These are phyloP conservation scores for Acanthiza pusilla DNA, from an alignment of 2,797 vertebrate genomes.

Conservation along the genomic window DNA sequence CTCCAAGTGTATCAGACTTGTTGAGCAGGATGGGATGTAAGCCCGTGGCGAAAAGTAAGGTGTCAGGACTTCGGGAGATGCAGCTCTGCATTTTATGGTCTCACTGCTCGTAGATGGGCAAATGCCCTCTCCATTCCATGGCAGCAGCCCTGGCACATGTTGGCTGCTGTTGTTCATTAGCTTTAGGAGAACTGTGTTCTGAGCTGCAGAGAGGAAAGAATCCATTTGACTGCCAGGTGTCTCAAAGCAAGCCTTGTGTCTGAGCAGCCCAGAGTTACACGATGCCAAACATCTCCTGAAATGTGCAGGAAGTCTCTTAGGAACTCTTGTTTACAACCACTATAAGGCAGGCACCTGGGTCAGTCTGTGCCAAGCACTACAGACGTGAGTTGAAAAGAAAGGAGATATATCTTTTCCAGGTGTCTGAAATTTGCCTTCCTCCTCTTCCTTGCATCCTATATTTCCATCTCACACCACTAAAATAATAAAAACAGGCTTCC, in stretches of 20 bases:
- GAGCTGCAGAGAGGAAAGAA: neutral
- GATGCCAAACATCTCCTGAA: neutral
- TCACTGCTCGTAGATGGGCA: neutral
- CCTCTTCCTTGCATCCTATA: neutral
- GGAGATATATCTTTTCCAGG: neutral
- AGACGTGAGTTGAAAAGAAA: neutral
- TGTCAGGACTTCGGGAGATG: neutral
- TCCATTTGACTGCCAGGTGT: neutral
- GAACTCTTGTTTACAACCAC: neutral
- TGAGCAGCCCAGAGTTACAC: neutral
- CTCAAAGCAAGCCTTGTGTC: neutral
- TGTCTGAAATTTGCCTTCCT: neutral
- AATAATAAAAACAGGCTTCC: neutral
- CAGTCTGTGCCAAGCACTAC: neutral
- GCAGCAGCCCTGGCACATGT: neutral
- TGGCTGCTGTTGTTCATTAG: neutral
- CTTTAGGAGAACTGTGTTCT: neutral
- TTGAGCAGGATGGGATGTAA: accelerated
- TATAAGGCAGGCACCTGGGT: neutral
- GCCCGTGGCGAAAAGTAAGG: neutral
- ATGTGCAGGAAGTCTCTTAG: neutral
- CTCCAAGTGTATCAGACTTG: accelerated
- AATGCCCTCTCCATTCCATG: accelerated
- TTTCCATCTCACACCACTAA: neutral
- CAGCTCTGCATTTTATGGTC: neutral